Percentiles rank a stretch among this genome's conserved stretches.
Evolutionary conservation across 2,888 invertebrate genomes (phyloP).

Genomic region (Drosophila differens): DNA sequence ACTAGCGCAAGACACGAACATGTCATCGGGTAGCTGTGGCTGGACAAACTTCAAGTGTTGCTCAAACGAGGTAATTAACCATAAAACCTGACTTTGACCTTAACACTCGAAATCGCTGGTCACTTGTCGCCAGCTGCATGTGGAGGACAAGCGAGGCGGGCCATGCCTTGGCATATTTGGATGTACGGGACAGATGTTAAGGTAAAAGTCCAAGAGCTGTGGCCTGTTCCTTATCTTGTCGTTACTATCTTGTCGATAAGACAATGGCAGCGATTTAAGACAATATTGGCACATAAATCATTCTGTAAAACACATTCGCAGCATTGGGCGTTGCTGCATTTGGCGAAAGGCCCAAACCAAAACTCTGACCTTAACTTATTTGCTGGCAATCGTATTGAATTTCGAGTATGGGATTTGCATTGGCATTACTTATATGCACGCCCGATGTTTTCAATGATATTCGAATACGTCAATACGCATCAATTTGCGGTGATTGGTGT

Average conservation of each 20-base stretch:
- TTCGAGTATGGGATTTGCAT: slow-evolving; percentile 22
- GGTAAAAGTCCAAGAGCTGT: slow-evolving; percentile 26
- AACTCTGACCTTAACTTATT: slow-evolving; percentile 65
- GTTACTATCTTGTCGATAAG: slow-evolving; percentile 50
- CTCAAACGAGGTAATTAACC: slow-evolving; percentile 67
- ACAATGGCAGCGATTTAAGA: slow-evolving; percentile 53
- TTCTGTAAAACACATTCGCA: slow-evolving; percentile 33
- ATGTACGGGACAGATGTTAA: slow-evolving; percentile 49
- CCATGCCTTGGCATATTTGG: slow-evolving; percentile 66
- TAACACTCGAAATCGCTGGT: slow-evolving; percentile 66
- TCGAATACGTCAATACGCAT: slow-evolving; percentile 46
- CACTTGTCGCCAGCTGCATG: slow-evolving; percentile 43
- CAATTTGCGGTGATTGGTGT: slow-evolving; percentile 70
- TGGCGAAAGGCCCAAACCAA: slow-evolving; percentile 67
- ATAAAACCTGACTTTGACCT: slow-evolving; percentile 82
- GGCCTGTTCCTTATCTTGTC: slow-evolving; percentile 23
- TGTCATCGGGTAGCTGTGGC: slow-evolving; percentile 44
- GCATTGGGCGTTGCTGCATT: slow-evolving; percentile 28
- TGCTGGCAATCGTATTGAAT: slow-evolving; percentile 23
- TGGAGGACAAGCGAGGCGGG: slow-evolving; percentile 31
- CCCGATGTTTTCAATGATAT: slow-evolving; percentile 9
- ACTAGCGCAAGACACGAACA: slow-evolving; percentile 39
- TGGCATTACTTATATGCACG: slow-evolving; percentile 31
- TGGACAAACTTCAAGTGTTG: slow-evolving; percentile 34
- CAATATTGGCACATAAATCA: slow-evolving; percentile 67